phyloP scores from a whole-genome alignment of 2,888 invertebrate species.

The Microctonus hyperodae region DNA sequence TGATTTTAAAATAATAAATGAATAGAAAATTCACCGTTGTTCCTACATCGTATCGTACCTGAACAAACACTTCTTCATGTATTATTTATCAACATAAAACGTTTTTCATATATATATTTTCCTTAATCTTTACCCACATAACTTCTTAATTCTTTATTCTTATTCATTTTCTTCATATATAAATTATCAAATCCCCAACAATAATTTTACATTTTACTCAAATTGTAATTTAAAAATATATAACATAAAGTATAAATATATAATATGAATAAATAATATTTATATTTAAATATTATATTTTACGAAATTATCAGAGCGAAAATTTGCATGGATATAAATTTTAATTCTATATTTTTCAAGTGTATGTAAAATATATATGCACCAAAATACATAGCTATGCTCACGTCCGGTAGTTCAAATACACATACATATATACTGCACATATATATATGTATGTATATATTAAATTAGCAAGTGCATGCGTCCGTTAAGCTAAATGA shows the following conservation, averaged over 20 bases:
- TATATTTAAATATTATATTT: background rate
- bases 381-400: no score
- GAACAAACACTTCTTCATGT: conserved; percentile 13
- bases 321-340: background rate
- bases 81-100: conserved; percentile 4
- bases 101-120: background rate
- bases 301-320: conserved; percentile 2
- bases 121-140: background rate
- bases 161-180: background rate
- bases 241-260: no score
- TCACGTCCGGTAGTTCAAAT: no score
- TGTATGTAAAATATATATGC: background rate
- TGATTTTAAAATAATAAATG: background rate
- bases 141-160: background rate
- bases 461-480: background rate
- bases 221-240: background rate
- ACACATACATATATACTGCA: background rate
- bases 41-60: background rate
- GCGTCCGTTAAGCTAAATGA: conserved; percentile 9
- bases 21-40: conserved; percentile 23
- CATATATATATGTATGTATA: no score
- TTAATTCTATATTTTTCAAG: background rate
- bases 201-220: background rate
- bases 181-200: background rate
- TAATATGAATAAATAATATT: no score